phyloP scores from a whole-genome alignment of 2,797 vertebrate species.

The Mormyrops attenuatus region DNA sequence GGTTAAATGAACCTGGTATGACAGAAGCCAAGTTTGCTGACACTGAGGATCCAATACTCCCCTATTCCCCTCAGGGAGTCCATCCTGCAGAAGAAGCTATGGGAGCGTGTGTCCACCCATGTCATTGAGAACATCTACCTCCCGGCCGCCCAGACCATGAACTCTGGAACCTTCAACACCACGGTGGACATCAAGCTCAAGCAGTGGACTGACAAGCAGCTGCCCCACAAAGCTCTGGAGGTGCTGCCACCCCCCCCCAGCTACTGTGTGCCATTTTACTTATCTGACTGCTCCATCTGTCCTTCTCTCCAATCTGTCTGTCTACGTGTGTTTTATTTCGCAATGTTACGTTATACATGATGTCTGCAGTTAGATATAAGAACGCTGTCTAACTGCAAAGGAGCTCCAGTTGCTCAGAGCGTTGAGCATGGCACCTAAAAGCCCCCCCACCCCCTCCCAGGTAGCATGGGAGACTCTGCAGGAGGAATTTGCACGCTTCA shows the following conservation, averaged over 20 bases:
- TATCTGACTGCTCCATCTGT: not conserved
- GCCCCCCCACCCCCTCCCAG: constrained; percentile 47
- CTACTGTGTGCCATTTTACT: not conserved
- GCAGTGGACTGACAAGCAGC: constrained; percentile 98
- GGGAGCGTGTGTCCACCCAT: constrained; percentile 95
- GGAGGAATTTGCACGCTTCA: constrained; percentile 95
- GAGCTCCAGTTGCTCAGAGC: not conserved
- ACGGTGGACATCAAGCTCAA: constrained; percentile 98
- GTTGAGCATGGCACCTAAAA: not conserved
- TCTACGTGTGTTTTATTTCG: not conserved
- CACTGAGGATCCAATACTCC: not conserved
- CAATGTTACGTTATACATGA: not conserved
- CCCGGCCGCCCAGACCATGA: constrained; percentile 90
- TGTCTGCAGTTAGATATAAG: not conserved
- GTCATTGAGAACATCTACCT: constrained; percentile 99
- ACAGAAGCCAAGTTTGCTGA: not conserved
- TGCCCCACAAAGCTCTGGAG: constrained; percentile 96
- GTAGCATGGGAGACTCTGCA: constrained; percentile 97
- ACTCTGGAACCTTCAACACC: constrained; percentile 97
- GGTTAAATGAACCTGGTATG: not conserved
- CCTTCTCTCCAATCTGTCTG: not conserved
- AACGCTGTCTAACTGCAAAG: not conserved
- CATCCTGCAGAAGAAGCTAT: constrained; percentile 90
- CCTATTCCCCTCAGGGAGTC: constrained; percentile 71
- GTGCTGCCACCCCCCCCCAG: constrained; percentile 51